Conservation (phyloP, 2,113 vertebrate genomes). For the Diadophis punctatus region DNA sequence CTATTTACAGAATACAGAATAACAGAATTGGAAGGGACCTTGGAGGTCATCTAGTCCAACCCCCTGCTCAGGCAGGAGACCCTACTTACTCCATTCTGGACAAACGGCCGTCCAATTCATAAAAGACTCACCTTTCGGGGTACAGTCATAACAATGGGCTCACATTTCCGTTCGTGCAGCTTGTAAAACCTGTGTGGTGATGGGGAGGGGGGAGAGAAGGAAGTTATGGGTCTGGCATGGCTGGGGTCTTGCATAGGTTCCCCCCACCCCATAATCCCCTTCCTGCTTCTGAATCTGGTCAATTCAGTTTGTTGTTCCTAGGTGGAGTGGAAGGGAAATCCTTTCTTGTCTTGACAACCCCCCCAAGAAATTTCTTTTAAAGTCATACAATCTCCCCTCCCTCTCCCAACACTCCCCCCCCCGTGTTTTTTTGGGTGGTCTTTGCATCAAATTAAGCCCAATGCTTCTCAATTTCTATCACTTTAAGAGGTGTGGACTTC, state of each 20-base stretch:
- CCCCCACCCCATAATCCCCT: not conserved
- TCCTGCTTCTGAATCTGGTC: not conserved
- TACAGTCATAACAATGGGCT: conserved; percentile 94
- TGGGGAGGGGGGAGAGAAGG: not conserved
- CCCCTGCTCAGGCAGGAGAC: no score
- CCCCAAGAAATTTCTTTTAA: not conserved
- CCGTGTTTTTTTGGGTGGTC: no score
- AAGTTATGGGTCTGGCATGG: not conserved
- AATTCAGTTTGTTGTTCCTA: not conserved
- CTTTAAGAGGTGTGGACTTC: no score
- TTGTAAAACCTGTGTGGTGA: conserved; percentile 82
- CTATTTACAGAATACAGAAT: no score
- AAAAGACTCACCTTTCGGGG: conserved; percentile 82
- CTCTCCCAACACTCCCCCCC: not conserved
- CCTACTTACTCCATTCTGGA: not conserved
- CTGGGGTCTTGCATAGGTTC: not conserved
- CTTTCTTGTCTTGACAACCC: no score
- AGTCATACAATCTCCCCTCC: not conserved
- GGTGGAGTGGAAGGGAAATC: not conserved
- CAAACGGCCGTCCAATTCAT: not conserved
- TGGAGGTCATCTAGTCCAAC: no score
- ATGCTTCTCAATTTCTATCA: not conserved
- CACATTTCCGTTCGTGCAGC: conserved; percentile 89
- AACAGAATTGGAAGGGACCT: no score
- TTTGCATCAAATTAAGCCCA: not conserved